phyloP scores from a whole-genome alignment of 2,113 vertebrate genomes.

The Sterna hirundo region DNA sequence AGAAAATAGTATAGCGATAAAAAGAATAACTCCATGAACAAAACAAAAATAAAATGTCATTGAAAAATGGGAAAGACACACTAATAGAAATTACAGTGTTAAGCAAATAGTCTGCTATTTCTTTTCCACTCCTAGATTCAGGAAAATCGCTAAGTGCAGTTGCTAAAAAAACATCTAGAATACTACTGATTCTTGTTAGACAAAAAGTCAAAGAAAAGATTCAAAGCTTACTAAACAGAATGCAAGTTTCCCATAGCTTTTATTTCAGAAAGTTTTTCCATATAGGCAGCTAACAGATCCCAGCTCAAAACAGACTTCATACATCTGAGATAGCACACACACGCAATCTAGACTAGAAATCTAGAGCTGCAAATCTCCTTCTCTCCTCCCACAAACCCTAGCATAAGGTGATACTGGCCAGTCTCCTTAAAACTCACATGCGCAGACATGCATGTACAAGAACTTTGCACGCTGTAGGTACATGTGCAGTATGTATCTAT shows the following conservation, averaged over 20 bases:
- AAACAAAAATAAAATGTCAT: neutral
- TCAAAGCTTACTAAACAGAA: neutral
- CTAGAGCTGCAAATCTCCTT: neutral
- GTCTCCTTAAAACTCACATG: no score
- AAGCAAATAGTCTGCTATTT: neutral
- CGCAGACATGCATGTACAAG: neutral
- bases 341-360: neutral
- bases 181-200: neutral
- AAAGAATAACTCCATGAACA: neutral
- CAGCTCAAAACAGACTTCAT: neutral
- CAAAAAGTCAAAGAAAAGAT: neutral
- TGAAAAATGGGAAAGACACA: neutral
- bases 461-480: no score
- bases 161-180: neutral
- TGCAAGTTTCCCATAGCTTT: neutral
- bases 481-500: neutral
- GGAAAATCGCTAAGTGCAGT: neutral
- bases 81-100: neutral
- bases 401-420: neutral
- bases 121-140: neutral
- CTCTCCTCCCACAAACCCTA: neutral
- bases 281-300: neutral
- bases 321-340: neutral
- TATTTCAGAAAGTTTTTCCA: neutral
- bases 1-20: neutral